These are phyloP conservation scores for Rosalia funebris DNA, from an alignment of 2,888 invertebrate species.

Conservation along the genomic window DNA sequence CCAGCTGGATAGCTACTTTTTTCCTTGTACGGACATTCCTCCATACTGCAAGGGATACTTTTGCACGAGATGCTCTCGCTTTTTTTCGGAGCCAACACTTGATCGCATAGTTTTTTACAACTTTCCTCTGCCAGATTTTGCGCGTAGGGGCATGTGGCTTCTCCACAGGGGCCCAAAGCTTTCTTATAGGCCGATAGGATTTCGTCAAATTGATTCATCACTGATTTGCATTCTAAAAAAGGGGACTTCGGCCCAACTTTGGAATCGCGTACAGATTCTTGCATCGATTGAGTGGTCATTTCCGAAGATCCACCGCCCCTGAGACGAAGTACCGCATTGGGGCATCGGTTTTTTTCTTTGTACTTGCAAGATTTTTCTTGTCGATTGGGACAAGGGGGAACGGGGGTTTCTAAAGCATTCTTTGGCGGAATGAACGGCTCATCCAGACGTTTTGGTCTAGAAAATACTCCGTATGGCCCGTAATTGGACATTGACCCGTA, in stretches of 20 bases:
- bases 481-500: constrained; percentile 57
- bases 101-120: constrained; percentile 52
- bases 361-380: neutral
- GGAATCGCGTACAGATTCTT: neutral
- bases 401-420: constrained; percentile 17
- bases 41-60: constrained; percentile 43
- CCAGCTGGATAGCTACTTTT: constrained; percentile 46
- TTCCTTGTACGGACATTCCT: constrained; percentile 44
- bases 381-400: constrained; percentile 10
- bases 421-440: constrained; percentile 46
- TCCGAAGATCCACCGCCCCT: constrained; percentile 4
- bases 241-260: constrained; percentile 48
- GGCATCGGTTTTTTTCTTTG: neutral
- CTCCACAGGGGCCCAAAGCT: constrained; percentile 60
- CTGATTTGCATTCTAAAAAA: constrained; percentile 55
- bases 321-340: neutral
- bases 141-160: constrained; percentile 56
- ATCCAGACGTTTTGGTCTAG: constrained; percentile 48
- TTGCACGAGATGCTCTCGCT: constrained; percentile 36
- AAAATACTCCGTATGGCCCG: constrained; percentile 57
- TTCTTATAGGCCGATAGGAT: constrained; percentile 56
- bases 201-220: constrained; percentile 60
- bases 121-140: constrained; percentile 51
- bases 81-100: neutral
- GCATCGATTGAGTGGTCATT: neutral